Base-by-base conservation (phyloP, 2,888 invertebrate genomes). In the Idaea dimidiata region DNA sequence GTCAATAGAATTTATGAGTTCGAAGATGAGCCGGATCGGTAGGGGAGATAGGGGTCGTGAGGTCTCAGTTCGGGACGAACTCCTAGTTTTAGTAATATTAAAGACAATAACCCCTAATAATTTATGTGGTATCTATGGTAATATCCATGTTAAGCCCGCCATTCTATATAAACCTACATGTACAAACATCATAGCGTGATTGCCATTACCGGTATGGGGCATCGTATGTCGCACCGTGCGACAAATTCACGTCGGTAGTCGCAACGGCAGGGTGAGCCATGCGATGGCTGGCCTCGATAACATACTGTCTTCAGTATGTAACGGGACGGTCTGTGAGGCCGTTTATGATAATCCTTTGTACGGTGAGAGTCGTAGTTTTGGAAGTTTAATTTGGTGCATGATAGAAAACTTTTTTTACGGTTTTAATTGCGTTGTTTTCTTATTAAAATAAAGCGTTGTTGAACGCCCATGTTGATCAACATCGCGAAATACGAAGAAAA, bases 231-330 rank as follows among this genome's bases (percentile, higher is more conserved):
- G 70, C 70, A 67, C 67, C 70, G 63, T 71, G 66, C 72, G 72
- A 63, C 68, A 63, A 63, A 67, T 62, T 64, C 65, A 65, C 72
- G 67, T 69, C 66, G 70, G 69, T 54, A 56, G 60, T 24, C 58
- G 63, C 31, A 59, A 10, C 33, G 24, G 59, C 61, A 18, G 53
- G 53, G 24, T 58, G 60, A 18, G 58, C 60, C 60, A 81, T 82
- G 84, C 78, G 69, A 89, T 89, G 88, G 79, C 81, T 62, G 92
- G 91, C 57, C 67, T 91, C 70, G 88, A 90, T 54, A 77, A 92
- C 24, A 88, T 93, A 60, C 80, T 90, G 60, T 84, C 91, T 6
- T 75, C 89, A 54, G 79, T 93, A 68, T 93, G 92, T 76, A 93
- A 92, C 70, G 86, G 86, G 0, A 87, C 87, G 1, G 81, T 86